Conservation (phyloP, 2,797 vertebrate genomes). For the Molossus molossus region DNA sequence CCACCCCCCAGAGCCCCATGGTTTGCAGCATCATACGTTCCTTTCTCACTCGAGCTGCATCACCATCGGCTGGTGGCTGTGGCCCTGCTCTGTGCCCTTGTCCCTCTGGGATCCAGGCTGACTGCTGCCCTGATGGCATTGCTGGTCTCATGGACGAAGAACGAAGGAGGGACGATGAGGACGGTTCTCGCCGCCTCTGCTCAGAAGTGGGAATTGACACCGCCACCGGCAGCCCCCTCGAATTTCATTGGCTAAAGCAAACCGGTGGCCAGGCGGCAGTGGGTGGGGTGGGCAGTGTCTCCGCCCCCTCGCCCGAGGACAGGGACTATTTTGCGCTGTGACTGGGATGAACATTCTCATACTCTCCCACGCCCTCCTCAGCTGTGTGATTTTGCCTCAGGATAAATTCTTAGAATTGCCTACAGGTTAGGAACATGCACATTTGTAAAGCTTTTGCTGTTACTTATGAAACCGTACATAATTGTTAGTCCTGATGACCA, state of each 20-base stretch:
- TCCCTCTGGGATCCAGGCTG: not conserved
- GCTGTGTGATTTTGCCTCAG: not conserved
- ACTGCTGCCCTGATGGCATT: not conserved
- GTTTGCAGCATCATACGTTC: not conserved
- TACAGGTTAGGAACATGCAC: not conserved
- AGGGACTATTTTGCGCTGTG: not conserved
- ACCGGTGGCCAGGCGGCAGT: not conserved
- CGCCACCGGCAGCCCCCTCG: fast-evolving
- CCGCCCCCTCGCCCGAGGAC: not conserved
- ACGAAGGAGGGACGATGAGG: too few species aligned
- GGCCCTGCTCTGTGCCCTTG: not conserved
- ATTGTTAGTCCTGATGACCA: not conserved
- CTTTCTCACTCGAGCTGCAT: not conserved
- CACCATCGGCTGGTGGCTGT: not conserved
- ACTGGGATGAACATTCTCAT: too few species aligned
- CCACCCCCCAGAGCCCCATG: not conserved
- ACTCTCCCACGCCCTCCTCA: not conserved
- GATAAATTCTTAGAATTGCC: not conserved
- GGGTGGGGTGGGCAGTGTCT: not conserved
- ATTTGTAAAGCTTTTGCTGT: not conserved
- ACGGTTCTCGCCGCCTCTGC: not conserved
- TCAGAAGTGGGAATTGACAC: not conserved
- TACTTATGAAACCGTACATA: not conserved
- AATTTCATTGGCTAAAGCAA: not conserved
- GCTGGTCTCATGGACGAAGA: not conserved